Evolutionary conservation across 2,888 invertebrate species (phyloP).

Genomic region (Nasonia oneida): DNA sequence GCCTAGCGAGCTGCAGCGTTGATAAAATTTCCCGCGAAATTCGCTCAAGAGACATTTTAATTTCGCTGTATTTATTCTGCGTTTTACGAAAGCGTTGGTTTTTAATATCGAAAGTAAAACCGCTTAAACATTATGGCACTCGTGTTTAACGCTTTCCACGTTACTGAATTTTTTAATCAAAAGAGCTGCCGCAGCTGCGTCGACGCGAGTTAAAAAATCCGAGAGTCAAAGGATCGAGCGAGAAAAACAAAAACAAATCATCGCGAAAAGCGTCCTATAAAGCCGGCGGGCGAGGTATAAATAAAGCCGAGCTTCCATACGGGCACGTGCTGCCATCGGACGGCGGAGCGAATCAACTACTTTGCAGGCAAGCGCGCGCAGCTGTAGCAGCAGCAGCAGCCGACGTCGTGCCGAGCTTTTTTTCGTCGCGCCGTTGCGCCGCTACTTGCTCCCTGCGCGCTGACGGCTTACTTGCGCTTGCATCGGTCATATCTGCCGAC

Average conservation of each 20-base stretch:
- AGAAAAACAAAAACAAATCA: not conserved
- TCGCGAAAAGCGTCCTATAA: not conserved
- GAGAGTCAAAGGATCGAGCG: too few species aligned
- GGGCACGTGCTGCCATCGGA: constrained; percentile 57
- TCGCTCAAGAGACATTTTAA: not conserved
- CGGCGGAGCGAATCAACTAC: constrained; percentile 46
- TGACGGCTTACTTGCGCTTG: constrained; percentile 24
- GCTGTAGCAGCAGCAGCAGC: not conserved
- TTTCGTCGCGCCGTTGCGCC: constrained; percentile 25
- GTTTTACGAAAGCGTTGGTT: too few species aligned
- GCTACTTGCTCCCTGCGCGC: not conserved
- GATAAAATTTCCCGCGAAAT: not conserved
- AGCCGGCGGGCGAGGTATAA: not conserved
- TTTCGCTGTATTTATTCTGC: not conserved
- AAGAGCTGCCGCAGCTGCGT: not conserved
- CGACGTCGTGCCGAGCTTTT: constrained; percentile 13
- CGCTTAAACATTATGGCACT: not conserved
- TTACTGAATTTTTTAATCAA: not conserved
- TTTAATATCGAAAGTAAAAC: too few species aligned
- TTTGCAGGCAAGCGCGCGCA: not conserved
- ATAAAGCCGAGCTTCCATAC: constrained; percentile 14
- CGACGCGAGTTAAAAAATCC: not conserved
- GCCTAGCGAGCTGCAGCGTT: too few species aligned
- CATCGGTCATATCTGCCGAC: constrained; percentile 14
- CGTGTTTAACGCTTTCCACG: not conserved